Conservation (phyloP, 2,888 invertebrate species). For the Apamea anceps region DNA sequence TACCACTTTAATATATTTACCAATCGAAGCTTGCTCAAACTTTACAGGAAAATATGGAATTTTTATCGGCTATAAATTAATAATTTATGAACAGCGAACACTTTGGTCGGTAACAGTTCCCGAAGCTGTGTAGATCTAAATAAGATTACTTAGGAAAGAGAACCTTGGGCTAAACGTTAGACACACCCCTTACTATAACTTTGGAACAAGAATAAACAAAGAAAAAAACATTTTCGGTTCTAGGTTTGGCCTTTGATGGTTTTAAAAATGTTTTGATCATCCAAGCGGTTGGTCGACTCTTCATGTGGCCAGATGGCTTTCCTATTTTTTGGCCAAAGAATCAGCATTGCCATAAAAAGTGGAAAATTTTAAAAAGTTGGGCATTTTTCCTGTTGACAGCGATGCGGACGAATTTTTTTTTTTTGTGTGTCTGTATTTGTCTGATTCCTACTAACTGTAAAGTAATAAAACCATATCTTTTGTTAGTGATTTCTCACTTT, state of each 20-base stretch:
- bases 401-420: neutral
- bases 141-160: constrained; percentile 72
- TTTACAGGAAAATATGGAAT: neutral
- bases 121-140: constrained; percentile 70
- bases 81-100: constrained; percentile 37
- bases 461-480: neutral
- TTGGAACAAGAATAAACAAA: constrained; percentile 36
- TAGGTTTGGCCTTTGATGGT: constrained; percentile 10
- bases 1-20: too few relatives aligned
- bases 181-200: constrained; percentile 75
- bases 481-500: neutral
- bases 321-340: neutral
- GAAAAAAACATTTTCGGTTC: neutral
- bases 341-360: neutral
- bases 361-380: neutral
- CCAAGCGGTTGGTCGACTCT: neutral
- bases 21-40: neutral
- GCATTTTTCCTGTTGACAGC: neutral
- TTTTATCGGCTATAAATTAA: constrained; percentile 9
- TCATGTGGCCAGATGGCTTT: neutral
- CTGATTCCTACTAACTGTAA: neutral
- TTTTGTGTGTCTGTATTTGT: neutral
- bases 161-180: constrained; percentile 76
- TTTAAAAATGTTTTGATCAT: neutral
- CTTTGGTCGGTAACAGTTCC: constrained; percentile 48